Conservation (phyloP, 2,888 invertebrate species). For the Phoenoteleia sp. region DNA sequence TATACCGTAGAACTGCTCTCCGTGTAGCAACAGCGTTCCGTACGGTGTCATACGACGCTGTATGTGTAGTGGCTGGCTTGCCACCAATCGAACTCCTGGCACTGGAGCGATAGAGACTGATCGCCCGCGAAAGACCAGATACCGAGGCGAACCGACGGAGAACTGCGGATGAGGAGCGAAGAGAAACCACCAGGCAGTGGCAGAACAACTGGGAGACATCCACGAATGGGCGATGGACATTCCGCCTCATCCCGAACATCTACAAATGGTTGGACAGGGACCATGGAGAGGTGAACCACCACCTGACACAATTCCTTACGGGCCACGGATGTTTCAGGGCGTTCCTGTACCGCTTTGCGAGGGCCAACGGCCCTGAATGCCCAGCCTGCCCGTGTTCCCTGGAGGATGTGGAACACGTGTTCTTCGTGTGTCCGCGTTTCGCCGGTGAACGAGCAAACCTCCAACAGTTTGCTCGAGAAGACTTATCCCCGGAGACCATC, state of each 20-base stretch:
- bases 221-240: not conserved
- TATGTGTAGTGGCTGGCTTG: not conserved
- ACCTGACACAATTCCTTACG: slow-evolving; percentile 14
- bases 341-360: slow-evolving; percentile 46
- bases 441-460: not conserved
- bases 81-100: slow-evolving; percentile 5
- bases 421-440: slow-evolving; percentile 12
- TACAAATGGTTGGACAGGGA: slow-evolving; percentile 41
- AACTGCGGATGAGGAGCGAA: too few species aligned
- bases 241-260: slow-evolving; percentile 48
- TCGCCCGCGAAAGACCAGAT: not conserved
- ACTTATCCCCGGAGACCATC: slow-evolving; percentile 39
- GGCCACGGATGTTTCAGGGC: slow-evolving; percentile 59
- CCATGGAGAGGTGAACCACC: slow-evolving; percentile 67
- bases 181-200: not conserved
- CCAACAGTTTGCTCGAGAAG: not conserved
- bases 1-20: not conserved
- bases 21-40: too few species aligned
- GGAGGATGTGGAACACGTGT: not conserved
- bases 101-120: not conserved
- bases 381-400: not conserved
- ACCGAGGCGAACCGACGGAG: too few species aligned
- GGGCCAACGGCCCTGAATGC: not conserved
- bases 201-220: not conserved
- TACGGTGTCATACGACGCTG: not conserved